These are phyloP conservation scores for Malthinus flaveolus DNA, from an alignment of 2,888 invertebrate species.

Conservation along the genomic window DNA sequence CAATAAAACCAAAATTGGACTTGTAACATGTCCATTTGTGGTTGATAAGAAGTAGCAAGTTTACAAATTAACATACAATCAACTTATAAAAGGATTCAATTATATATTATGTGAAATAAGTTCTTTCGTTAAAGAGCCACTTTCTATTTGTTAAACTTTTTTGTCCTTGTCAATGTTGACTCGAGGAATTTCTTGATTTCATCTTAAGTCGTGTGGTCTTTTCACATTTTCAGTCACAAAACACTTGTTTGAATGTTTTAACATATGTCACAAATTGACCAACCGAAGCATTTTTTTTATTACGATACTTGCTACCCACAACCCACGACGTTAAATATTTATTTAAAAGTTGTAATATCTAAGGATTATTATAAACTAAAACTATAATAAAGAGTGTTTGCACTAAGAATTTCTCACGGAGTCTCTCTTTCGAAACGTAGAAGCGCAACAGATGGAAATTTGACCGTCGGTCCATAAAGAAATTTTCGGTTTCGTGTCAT, in stretches of 20 bases:
- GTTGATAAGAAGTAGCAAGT: neutral
- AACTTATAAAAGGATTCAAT: neutral
- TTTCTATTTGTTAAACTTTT: slow-evolving; percentile 18
- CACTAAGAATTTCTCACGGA: too few species aligned
- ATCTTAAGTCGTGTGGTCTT: slow-evolving; percentile 20
- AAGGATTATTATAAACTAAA: too few species aligned
- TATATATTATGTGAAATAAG: slow-evolving; percentile 7
- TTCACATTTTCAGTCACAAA: slow-evolving; percentile 16
- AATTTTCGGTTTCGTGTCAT: too few species aligned
- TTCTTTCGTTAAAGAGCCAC: slow-evolving; percentile 6
- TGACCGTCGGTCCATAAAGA: too few species aligned
- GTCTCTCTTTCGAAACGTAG: too few species aligned
- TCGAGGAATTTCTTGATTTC: slow-evolving; percentile 19
- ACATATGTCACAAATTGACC: slow-evolving; percentile 12
- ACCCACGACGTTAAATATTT: too few species aligned
- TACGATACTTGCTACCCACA: too few species aligned
- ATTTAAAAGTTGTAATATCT: too few species aligned
- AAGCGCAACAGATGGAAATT: too few species aligned
- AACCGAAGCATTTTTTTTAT: neutral
- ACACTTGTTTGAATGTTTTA: slow-evolving; percentile 16
- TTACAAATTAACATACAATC: slow-evolving; percentile 20
- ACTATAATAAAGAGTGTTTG: too few species aligned
- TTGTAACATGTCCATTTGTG: slow-evolving; percentile 12
- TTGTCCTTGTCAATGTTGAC: slow-evolving; percentile 15
- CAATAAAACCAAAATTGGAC: slow-evolving; percentile 10